These are phyloP conservation scores for Alaudala cheleensis DNA, from an alignment of 2,113 vertebrate species.

Conservation along the genomic window DNA sequence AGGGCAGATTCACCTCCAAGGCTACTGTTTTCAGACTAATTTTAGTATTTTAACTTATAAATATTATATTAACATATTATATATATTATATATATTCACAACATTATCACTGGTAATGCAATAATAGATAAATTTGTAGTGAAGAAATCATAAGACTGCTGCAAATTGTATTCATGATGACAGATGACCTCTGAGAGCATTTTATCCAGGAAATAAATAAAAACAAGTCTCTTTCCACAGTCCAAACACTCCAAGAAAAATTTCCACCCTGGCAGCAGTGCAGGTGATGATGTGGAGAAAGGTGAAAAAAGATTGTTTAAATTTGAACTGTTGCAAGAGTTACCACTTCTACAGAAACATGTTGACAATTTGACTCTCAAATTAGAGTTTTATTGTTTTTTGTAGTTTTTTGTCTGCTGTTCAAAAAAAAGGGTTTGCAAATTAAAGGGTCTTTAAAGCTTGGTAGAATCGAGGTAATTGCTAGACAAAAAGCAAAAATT, in stretches of 20 bases:
- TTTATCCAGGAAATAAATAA: not conserved
- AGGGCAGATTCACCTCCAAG: not conserved
- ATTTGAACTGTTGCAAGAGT: not conserved
- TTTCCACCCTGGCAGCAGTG: not conserved
- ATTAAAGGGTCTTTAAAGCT: not conserved
- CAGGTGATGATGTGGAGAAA: not conserved
- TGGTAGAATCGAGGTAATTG: not conserved
- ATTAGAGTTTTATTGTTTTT: not conserved
- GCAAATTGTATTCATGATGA: not conserved
- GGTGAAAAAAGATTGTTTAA: not conserved
- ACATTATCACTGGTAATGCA: not conserved
- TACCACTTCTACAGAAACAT: not conserved
- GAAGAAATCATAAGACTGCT: not conserved
- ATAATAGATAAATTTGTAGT: not conserved
- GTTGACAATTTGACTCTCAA: not conserved
- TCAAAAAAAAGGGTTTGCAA: not conserved
- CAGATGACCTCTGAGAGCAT: not conserved
- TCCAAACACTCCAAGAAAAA: not conserved
- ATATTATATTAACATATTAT: too few relatives aligned
- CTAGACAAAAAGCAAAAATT: not conserved
- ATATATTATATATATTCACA: not conserved
- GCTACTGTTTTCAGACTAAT: not conserved
- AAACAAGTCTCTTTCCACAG: not conserved
- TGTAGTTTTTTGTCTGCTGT: not conserved
- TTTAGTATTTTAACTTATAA: not conserved